Conservation (phyloP, 2,888 invertebrate species). For the Gryllus longicercus region DNA sequence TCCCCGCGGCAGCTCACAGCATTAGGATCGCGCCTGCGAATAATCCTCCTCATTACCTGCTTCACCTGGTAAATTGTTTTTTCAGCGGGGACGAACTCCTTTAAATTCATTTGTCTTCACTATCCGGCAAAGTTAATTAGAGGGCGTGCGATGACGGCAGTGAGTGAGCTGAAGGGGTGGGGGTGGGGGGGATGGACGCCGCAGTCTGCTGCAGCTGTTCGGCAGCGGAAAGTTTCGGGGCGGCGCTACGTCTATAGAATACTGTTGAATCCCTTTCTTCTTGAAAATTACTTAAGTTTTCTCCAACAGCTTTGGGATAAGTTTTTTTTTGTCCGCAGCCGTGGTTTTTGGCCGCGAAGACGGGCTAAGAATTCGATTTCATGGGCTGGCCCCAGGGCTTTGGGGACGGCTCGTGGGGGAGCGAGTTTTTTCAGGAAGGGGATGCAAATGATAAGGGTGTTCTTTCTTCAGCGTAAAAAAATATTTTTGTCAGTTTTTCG, state of each 20-base stretch:
- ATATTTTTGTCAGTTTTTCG: too few species aligned
- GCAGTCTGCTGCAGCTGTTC: background rate
- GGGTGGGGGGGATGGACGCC: background rate
- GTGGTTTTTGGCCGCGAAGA: too few species aligned
- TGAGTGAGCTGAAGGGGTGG: background rate
- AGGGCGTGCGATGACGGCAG: background rate
- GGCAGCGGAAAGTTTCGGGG: background rate
- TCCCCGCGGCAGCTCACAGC: background rate
- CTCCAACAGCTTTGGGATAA: background rate
- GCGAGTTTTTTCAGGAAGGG: too few species aligned
- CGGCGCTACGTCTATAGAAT: background rate
- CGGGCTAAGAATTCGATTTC: too few species aligned
- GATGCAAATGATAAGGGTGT: too few species aligned
- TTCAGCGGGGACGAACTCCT: background rate
- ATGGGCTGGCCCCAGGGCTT: too few species aligned
- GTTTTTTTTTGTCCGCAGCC: background rate
- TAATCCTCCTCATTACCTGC: background rate
- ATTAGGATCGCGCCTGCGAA: background rate
- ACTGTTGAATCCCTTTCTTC: background rate
- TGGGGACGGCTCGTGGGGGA: too few species aligned
- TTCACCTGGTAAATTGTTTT: slow-evolving; percentile 17
- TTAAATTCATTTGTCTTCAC: slow-evolving; percentile 17
- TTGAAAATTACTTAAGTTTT: slow-evolving; percentile 17
- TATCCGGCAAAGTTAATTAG: slow-evolving; percentile 10
- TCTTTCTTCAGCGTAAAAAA: too few species aligned